phyloP scores from a whole-genome alignment of 2,888 invertebrate genomes.

The Cryptocephalus primarius region DNA sequence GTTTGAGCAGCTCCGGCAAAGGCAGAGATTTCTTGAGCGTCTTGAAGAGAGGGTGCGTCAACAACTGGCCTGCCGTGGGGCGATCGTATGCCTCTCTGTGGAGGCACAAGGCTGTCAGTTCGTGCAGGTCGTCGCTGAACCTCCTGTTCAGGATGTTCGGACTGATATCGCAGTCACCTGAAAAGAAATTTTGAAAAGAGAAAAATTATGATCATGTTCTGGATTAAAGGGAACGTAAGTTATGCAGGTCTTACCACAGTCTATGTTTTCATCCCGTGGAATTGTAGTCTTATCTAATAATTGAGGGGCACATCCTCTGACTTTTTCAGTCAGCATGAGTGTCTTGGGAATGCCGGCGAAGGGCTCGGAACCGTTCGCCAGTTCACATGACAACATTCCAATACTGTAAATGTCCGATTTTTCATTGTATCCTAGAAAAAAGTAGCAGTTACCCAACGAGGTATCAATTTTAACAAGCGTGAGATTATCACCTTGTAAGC shows the following conservation, averaged over 20 bases:
- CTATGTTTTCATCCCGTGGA: slow-evolving; percentile 38
- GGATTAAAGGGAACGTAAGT: background rate
- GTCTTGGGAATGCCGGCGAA: slow-evolving; percentile 79
- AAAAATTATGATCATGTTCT: background rate
- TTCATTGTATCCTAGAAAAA: slow-evolving; percentile 62
- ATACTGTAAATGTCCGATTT: slow-evolving; percentile 87
- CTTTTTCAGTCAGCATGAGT: slow-evolving; percentile 84
- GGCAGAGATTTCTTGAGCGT: slow-evolving; percentile 48
- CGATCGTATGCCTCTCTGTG: slow-evolving; percentile 58
- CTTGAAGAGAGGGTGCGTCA: slow-evolving; percentile 67
- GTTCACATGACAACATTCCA: slow-evolving; percentile 78
- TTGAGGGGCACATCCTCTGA: slow-evolving; percentile 66
- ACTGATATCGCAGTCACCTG: slow-evolving; percentile 27
- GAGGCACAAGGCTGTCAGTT: slow-evolving; percentile 61
- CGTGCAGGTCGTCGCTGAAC: slow-evolving; percentile 68
- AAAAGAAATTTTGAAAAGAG: slow-evolving; percentile 5
- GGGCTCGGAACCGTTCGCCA: slow-evolving; percentile 82
- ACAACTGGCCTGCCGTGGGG: slow-evolving; percentile 57
- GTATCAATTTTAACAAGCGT: too few relatives aligned
- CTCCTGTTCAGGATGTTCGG: slow-evolving; percentile 44
- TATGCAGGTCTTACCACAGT: slow-evolving; percentile 15
- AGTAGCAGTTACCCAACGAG: background rate
- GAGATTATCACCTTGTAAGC: slow-evolving; percentile 27
- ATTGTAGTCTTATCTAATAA: slow-evolving; percentile 64
- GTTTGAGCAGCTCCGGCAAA: slow-evolving; percentile 53